A percentile compares a stretch with the other conserved stretches of the same genome.
Conservation (phyloP, 2,113 vertebrate genomes). For the Cryptomyrus ogoouensis region DNA sequence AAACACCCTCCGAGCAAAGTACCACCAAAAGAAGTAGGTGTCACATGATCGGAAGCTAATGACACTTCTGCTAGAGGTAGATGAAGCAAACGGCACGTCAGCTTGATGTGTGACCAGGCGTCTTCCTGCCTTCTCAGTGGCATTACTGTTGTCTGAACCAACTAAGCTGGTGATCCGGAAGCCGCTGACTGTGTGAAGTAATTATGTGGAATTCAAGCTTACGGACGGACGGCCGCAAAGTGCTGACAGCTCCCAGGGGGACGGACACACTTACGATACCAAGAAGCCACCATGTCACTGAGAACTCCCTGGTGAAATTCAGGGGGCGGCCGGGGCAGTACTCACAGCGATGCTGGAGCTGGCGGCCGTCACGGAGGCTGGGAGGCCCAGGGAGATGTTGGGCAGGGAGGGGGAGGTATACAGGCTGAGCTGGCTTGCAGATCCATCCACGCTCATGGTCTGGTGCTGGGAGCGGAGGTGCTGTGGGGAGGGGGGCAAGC, state of each 20-base stretch:
- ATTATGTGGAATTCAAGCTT: not conserved
- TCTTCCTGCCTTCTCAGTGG: not conserved
- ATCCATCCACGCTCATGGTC: slow-evolving; percentile 75
- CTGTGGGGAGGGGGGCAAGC: slow-evolving; percentile 29
- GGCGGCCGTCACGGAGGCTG: slow-evolving; percentile 68
- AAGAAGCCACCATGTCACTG: not conserved
- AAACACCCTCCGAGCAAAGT: not conserved
- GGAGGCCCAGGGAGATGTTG: slow-evolving; percentile 91
- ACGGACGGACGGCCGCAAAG: not conserved
- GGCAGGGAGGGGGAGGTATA: slow-evolving; percentile 93
- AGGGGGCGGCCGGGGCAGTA: slow-evolving; percentile 14
- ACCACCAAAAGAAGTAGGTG: not conserved
- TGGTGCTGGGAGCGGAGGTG: slow-evolving; percentile 83
- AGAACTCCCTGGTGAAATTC: not conserved
- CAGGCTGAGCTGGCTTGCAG: slow-evolving; percentile 78
- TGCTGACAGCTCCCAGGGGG: not conserved
- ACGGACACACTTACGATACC: not conserved
- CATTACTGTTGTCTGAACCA: not conserved
- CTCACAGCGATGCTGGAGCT: slow-evolving; percentile 84
- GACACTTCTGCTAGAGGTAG: not conserved
- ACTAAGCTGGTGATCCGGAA: not conserved
- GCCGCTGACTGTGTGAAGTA: not conserved
- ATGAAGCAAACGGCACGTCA: not conserved
- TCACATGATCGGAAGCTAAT: not conserved
- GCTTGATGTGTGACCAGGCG: not conserved